Evolutionary conservation across 2,888 invertebrate species (phyloP).

Genomic region (Catocala sponsa): DNA sequence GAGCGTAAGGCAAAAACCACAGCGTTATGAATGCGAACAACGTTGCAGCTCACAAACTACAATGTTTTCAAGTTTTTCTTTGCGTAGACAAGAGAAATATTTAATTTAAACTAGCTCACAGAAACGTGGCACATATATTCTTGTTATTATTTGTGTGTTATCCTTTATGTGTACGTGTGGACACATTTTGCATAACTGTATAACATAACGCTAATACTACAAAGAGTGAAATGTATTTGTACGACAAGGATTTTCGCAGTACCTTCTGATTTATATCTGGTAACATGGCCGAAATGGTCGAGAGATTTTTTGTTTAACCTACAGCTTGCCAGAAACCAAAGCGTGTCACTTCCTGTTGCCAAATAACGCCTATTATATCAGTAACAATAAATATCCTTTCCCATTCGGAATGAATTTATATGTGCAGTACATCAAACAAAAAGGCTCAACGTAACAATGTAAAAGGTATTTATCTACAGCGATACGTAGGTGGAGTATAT

Average conservation of each 20-base stretch:
- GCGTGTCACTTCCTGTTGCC: neutral
- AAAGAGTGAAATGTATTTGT: neutral
- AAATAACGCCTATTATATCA: neutral
- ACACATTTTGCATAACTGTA: slow-evolving; percentile 13
- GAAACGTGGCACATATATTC: slow-evolving; percentile 34
- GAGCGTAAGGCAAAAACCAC: slow-evolving; percentile 65
- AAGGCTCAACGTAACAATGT: slow-evolving; percentile 40
- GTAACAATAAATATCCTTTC: slow-evolving; percentile 4
- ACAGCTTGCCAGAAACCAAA: neutral
- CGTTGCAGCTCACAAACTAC: slow-evolving; percentile 60
- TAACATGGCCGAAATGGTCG: too few relatives aligned
- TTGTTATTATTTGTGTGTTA: slow-evolving; percentile 19
- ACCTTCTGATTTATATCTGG: neutral
- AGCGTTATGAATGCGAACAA: slow-evolving; percentile 70
- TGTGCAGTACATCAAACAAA: slow-evolving; percentile 36
- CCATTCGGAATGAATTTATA: slow-evolving; percentile 1
- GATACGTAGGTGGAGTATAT: slow-evolving; percentile 51
- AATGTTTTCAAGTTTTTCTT: slow-evolving; percentile 55
- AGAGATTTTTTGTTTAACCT: neutral
- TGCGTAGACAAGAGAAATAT: slow-evolving; percentile 56
- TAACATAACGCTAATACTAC: neutral
- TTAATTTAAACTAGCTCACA: slow-evolving; percentile 60
- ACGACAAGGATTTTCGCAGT: neutral
- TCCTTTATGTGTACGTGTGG: slow-evolving; percentile 5
- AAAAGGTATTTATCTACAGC: slow-evolving; percentile 42